phyloP scores from a whole-genome alignment of 2,888 invertebrate genomes.

The Cryptocephalus moraei region DNA sequence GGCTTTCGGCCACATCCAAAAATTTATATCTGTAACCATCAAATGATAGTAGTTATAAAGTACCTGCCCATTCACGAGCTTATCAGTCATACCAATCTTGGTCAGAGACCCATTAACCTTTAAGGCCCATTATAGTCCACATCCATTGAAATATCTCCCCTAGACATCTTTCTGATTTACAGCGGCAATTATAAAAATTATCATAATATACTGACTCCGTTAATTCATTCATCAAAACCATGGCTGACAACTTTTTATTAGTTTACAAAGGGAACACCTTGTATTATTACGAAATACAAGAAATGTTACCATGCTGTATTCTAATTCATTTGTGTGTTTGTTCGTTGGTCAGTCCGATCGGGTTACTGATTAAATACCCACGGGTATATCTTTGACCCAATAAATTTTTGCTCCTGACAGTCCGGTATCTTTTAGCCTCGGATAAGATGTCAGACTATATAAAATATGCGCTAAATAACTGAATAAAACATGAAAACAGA shows the following conservation, averaged over 20 bases:
- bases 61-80: no score
- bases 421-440: no score
- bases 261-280: slow-evolving; percentile 14
- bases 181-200: slow-evolving; percentile 5
- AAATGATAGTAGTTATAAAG: no score
- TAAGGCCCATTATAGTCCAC: no score
- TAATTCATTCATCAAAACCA: slow-evolving; percentile 9
- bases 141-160: no score
- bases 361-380: slow-evolving; percentile 28
- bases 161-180: slow-evolving; percentile 1
- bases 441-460: no score
- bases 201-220: not conserved
- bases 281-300: slow-evolving; percentile 27
- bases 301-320: slow-evolving; percentile 30
- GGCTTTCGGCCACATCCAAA: no score
- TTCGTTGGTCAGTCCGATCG: slow-evolving; percentile 26
- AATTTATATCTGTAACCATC: no score
- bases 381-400: slow-evolving; percentile 22
- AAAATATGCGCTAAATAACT: no score
- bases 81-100: no score
- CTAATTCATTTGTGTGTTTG: slow-evolving; percentile 30
- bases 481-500: no score
- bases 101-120: no score
- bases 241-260: slow-evolving; percentile 11
- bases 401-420: slow-evolving; percentile 19